Conservation (phyloP, 2,113 vertebrate genomes). For the Mus musculus region DNA sequence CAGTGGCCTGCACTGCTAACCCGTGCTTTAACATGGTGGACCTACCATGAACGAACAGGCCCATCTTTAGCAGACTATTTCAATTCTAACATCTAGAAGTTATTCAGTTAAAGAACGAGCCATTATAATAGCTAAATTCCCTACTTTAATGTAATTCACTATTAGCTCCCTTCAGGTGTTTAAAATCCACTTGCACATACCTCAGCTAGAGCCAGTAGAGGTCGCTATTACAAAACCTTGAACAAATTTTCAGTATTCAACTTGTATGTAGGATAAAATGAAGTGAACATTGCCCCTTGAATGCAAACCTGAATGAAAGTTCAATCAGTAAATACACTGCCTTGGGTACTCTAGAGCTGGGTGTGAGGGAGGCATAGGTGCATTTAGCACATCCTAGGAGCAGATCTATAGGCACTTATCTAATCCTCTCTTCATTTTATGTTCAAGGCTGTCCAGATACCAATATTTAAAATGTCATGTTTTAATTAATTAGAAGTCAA, state of each 20-base stretch:
- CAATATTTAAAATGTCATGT: not conserved
- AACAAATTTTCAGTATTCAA: not conserved
- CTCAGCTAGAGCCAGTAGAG: slow-evolving; percentile 70
- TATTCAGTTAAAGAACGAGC: slow-evolving; percentile 2
- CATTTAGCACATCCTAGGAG: not conserved
- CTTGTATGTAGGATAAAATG: not conserved
- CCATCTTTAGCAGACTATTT: slow-evolving; percentile 51
- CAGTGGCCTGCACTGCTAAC: not conserved
- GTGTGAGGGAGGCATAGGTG: not conserved
- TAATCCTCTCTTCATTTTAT: not conserved
- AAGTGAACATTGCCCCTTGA: not conserved
- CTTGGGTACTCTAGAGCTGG: not conserved
- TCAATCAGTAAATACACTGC: not conserved
- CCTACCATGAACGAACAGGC: not conserved
- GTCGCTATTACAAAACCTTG: slow-evolving; percentile 67
- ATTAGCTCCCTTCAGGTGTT: slow-evolving; percentile 24
- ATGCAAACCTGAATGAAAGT: slow-evolving; percentile 52
- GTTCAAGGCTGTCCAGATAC: not conserved
- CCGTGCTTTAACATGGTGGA: not conserved
- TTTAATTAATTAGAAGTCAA: not conserved
- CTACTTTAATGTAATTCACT: slow-evolving; percentile 41
- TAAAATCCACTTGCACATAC: slow-evolving; percentile 41
- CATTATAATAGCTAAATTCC: not conserved
- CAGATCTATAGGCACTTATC: not conserved
- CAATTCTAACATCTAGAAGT: slow-evolving; percentile 35